Percentiles rank a stretch among this genome's conserved stretches.
Conservation (phyloP, 2,888 invertebrate species). For the Epistrophe grossulariae region DNA sequence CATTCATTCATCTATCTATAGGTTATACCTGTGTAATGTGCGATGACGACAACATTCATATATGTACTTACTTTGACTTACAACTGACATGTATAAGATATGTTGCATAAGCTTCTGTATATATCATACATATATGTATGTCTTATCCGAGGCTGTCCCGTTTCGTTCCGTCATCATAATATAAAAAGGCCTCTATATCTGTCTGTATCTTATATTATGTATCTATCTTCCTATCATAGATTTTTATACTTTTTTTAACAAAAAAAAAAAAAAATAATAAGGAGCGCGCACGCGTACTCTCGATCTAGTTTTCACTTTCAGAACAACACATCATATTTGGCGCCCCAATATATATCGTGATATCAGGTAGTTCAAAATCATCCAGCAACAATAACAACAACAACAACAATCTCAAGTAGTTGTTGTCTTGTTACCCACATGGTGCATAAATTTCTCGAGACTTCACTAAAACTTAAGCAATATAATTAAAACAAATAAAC, state of each 20-base stretch:
- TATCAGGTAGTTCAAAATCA: conserved; percentile 49
- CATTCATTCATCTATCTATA: conserved; percentile 44
- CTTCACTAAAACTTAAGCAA: conserved; percentile 20
- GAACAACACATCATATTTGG: conserved; percentile 39
- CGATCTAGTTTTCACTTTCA: conserved; percentile 57
- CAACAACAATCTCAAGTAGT: neutral
- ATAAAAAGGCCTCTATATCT: conserved; percentile 28
- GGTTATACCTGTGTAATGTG: neutral
- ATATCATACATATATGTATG: too few relatives aligned
- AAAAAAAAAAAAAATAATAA: conserved; percentile 2
- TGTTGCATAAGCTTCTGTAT: conserved; percentile 72
- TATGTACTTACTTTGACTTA: neutral
- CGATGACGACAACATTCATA: conserved; percentile 25
- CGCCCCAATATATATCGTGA: conserved; percentile 62
- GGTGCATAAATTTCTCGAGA: conserved; percentile 25
- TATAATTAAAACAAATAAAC: conserved; percentile 75
- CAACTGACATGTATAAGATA: conserved; percentile 52
- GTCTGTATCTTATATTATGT: neutral
- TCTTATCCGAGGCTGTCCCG: conserved; percentile 38
- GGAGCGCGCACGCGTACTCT: conserved; percentile 33
- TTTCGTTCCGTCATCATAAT: conserved; percentile 40
- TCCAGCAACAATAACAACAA: conserved; percentile 23
- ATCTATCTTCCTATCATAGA: conserved; percentile 16
- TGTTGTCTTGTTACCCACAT: conserved; percentile 6
- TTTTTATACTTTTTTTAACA: too few relatives aligned